A percentile compares a stretch with the other conserved stretches of the same genome.
These are phyloP conservation scores for Phylloscopus trochilus DNA, from an alignment of 2,113 vertebrate genomes.

Conservation along the genomic window DNA sequence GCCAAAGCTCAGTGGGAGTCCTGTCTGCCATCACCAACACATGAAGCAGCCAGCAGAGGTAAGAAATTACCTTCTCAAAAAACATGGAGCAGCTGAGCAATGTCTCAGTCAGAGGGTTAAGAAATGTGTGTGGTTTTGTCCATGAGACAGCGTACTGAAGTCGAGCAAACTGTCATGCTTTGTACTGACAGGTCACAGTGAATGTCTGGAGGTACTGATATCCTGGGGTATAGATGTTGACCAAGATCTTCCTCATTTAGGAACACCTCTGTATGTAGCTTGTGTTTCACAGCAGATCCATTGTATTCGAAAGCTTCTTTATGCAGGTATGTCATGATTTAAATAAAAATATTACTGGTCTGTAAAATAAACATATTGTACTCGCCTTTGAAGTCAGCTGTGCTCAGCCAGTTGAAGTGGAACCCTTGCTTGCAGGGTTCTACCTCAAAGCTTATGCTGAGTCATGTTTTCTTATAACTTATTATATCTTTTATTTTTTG, in stretches of 20 bases:
- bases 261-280: slow-evolving; percentile 90
- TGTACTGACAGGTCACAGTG: slow-evolving; percentile 83
- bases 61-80: background rate
- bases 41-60: slow-evolving; percentile 93
- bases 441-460: background rate
- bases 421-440: background rate
- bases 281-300: slow-evolving; percentile 86
- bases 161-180: background rate
- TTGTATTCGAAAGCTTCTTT: slow-evolving; percentile 88
- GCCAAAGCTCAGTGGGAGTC: slow-evolving; percentile 85
- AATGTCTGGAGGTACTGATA: slow-evolving; percentile 88
- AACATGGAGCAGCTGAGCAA: background rate
- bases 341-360: background rate
- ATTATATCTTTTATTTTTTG: background rate
- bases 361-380: background rate
- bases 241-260: slow-evolving; percentile 89
- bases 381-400: background rate
- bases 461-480: background rate
- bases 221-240: slow-evolving; percentile 92
- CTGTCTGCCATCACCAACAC: slow-evolving; percentile 86
- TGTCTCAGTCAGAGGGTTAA: background rate
- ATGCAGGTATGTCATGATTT: slow-evolving; percentile 79
- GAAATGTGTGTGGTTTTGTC: background rate
- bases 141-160: background rate
- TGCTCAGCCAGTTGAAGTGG: background rate